A percentile compares a stretch with the other conserved stretches of the same genome.
phyloP scores from a whole-genome alignment of 2,113 vertebrate genomes.

The Cathartes aura region DNA sequence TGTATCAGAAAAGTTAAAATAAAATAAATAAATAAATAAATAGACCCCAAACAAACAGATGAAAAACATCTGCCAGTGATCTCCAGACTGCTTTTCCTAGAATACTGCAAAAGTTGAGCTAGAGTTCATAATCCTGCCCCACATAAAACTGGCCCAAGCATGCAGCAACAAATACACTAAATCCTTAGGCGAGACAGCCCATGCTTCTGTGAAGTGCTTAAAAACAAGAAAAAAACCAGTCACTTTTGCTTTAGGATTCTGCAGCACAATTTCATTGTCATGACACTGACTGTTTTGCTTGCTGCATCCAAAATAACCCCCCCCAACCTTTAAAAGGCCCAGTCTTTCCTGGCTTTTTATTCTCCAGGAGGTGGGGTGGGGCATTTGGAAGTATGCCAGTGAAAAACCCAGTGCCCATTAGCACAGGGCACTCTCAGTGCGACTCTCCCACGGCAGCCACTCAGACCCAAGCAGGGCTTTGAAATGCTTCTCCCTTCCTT shows the following conservation, averaged over 20 bases:
- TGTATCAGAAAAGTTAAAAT: not conserved
- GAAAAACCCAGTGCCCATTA: not conserved
- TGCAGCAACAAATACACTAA: not conserved
- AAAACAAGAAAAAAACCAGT: not conserved
- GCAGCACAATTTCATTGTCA: not conserved
- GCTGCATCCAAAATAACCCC: not conserved
- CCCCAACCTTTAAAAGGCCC: not conserved
- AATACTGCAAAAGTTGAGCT: not conserved
- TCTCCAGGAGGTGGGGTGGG: not conserved
- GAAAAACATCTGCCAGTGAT: not conserved
- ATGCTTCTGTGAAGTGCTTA: not conserved
- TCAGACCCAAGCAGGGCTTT: not conserved
- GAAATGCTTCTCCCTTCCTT: not conserved
- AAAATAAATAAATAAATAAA: constrained; percentile 3
- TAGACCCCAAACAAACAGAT: not conserved
- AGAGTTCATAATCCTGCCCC: not conserved
- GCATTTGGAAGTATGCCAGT: not conserved
- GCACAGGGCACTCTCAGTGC: not conserved
- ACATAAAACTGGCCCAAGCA: not conserved
- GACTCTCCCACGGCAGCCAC: not conserved
- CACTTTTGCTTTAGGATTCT: not conserved
- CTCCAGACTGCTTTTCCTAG: not conserved
- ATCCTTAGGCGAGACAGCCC: not conserved
- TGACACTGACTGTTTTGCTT: not conserved
- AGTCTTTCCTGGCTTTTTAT: not conserved